Evolutionary conservation across 2,113 vertebrate species (phyloP), one percentile per base, ranked within the genome.

Genomic region (Apaloderma vittatum): DNA sequence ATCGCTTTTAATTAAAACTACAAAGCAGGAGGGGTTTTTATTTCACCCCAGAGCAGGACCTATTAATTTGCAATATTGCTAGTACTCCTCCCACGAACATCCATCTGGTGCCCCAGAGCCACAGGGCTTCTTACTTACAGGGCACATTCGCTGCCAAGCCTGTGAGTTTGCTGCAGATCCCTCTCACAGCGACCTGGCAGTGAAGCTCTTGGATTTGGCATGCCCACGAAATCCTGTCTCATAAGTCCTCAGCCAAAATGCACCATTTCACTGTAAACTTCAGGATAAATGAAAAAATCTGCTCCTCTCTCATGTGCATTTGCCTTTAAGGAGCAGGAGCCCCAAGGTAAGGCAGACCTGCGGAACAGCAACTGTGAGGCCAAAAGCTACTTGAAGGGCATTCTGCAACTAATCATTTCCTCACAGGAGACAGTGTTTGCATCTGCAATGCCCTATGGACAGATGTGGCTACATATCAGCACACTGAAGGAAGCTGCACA

Each of bases 1-100:
- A 78, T 27, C 73, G 58, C 20, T 95, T 94, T 79, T 90, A 92
- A 85, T 86, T 90, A 92, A 92, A 85, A 68, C 62, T 79, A 24
- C 0, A 1, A 62, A 85, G 49, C 29, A 40, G 54, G 46, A 58
- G 63, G 30, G 18, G 6, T 8, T 80, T 94, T 73, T 77, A 78
- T 87, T 91, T 89, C 26, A 59, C 40, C 81, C 52, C 51, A 67
- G 88, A 77, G 84, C 17, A 55, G 74, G 73, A 68, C 43, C 77
- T 75, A 63, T 32, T 79, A 72, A 78, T 43, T 90, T 79, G 66
- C 88, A 59, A 6, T 81, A 51, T 65, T 86, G 85, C 37, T 34
- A 26, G 36, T 36, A 70, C 29, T 80, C 16, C 66, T 82, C 45
- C 78, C 32, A 34, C 10, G 37, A 75, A 65, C 23, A 58, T 46